Conservation (phyloP, 1,140 invertebrate genomes). For the Vanessa tameamea region DNA sequence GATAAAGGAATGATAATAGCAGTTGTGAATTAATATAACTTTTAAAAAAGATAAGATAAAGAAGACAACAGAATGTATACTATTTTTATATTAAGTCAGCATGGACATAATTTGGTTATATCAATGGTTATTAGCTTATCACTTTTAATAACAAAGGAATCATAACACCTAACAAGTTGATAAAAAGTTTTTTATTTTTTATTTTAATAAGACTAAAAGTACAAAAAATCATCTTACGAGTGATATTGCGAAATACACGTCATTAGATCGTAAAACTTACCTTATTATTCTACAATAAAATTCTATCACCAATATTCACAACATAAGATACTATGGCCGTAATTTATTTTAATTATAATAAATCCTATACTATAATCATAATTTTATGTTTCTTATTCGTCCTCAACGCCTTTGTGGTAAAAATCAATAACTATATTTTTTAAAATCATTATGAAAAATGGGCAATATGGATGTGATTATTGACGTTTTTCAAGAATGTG, state of each 20-base stretch:
- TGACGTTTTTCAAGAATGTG: slow-evolving; percentile 53
- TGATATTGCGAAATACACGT: slow-evolving; percentile 59
- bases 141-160: slow-evolving; percentile 17
- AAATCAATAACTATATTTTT: slow-evolving; percentile 66
- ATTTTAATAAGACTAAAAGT: neutral
- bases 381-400: slow-evolving; percentile 34
- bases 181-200: neutral
- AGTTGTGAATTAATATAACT: neutral
- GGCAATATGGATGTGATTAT: slow-evolving; percentile 62
- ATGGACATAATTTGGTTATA: slow-evolving; percentile 25
- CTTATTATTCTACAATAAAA: slow-evolving; percentile 36
- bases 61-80: neutral
- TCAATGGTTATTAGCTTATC: slow-evolving; percentile 11
- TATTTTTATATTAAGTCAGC: neutral
- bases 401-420: slow-evolving; percentile 46
- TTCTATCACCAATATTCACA: slow-evolving; percentile 56
- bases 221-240: slow-evolving; percentile 9
- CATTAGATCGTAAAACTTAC: slow-evolving; percentile 67
- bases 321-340: slow-evolving; percentile 46
- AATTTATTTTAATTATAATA: slow-evolving; percentile 31
- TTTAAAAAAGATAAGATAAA: neutral
- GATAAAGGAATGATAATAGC: neutral
- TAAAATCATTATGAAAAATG: slow-evolving; percentile 59
- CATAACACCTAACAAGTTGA: neutral
- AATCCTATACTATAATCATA: slow-evolving; percentile 31